These are phyloP conservation scores for Forbesichthys papilliferus DNA, from an alignment of 2,113 vertebrate genomes.

Conservation along the genomic window DNA sequence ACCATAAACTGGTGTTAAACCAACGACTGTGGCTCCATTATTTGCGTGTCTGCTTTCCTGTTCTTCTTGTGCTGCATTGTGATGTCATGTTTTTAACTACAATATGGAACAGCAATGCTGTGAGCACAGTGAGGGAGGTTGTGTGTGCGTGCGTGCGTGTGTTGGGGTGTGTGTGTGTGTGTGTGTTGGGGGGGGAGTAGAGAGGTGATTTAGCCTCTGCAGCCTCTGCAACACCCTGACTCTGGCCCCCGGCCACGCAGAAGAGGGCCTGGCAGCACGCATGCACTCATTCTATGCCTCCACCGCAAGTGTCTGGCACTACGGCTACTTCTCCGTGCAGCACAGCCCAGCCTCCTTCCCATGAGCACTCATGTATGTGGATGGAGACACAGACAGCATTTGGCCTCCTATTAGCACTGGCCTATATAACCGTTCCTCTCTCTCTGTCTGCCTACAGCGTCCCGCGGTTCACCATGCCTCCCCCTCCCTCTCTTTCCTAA, in stretches of 20 bases:
- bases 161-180: not conserved
- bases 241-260: constrained; percentile 17
- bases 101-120: constrained; percentile 34
- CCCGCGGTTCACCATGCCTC: constrained; percentile 9
- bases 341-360: not conserved
- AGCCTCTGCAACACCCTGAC: constrained; percentile 38
- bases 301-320: not conserved
- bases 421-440: constrained; percentile 4
- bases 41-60: constrained; percentile 15
- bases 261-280: not conserved
- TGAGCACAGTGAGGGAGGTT: constrained; percentile 44
- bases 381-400: no score
- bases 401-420: no score
- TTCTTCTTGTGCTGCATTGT: constrained; percentile 15
- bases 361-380: not conserved
- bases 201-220: constrained; percentile 57
- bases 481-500: not conserved
- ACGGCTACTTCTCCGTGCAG: not conserved
- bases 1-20: constrained; percentile 53
- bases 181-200: constrained; percentile 13
- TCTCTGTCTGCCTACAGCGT: not conserved
- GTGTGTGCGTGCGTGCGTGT: not conserved
- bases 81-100: constrained; percentile 19
- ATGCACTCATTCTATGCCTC: no score
- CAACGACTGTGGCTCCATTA: constrained; percentile 32